phyloP scores from a whole-genome alignment of 2,113 vertebrate species.

The Tilapia sparmanii region DNA sequence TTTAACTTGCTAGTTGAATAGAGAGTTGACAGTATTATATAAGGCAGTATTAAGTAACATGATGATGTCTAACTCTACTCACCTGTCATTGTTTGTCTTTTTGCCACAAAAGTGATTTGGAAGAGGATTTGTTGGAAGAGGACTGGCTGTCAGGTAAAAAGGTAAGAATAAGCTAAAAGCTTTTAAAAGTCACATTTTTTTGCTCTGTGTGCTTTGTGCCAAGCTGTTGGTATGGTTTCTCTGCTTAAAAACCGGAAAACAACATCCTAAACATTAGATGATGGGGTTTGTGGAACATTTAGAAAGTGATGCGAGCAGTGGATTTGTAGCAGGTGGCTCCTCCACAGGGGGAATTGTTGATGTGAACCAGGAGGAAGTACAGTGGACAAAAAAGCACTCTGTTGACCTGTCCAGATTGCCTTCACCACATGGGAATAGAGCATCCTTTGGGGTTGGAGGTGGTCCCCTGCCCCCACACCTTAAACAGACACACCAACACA shows the following conservation, averaged over 20 bases:
- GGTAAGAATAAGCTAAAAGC: conserved; percentile 70
- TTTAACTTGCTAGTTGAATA: not conserved
- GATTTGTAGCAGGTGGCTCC: conserved; percentile 57
- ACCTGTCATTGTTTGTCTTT: not conserved
- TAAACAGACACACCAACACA: not conserved
- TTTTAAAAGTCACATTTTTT: not conserved
- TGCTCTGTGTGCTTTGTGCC: not conserved
- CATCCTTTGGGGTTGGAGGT: conserved; percentile 45
- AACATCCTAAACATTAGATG: not conserved
- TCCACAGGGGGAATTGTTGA: conserved; percentile 56
- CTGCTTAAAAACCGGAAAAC: not conserved
- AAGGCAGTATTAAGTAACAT: not conserved
- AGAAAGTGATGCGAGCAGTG: conserved; percentile 3
- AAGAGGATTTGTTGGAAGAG: conserved; percentile 91
- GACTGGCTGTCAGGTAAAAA: conserved; percentile 90
- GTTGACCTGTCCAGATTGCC: conserved; percentile 66
- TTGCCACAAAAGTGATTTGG: conserved; percentile 81
- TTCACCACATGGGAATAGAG: conserved; percentile 65
- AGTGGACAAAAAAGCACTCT: conserved; percentile 51
- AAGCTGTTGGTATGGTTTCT: not conserved
- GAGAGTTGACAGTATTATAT: not conserved
- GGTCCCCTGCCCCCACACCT: conserved; percentile 31
- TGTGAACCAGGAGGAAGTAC: conserved; percentile 61
- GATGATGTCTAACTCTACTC: not conserved
- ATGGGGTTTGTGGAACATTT: conserved; percentile 3